Conservation (phyloP, 2,888 invertebrate genomes). For the Dryocosmus kuriphilus region DNA sequence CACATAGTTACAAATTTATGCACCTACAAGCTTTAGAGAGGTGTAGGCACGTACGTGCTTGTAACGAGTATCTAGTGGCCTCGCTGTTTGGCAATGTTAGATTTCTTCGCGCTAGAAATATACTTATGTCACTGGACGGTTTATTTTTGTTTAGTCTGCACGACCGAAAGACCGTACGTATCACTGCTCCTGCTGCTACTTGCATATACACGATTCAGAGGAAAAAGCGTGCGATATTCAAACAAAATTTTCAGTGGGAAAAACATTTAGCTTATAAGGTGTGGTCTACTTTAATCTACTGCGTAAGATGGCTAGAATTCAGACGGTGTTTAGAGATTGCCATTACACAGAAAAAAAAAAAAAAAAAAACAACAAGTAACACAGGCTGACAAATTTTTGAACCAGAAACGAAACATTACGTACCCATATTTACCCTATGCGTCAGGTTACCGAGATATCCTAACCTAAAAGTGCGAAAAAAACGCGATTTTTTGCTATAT, state of each 20-base stretch:
- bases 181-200: slow-evolving; percentile 35
- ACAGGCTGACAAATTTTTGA: no score
- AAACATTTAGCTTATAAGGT: not conserved
- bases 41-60: slow-evolving; percentile 1
- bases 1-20: slow-evolving; percentile 1
- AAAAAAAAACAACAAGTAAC: no score
- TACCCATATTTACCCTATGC: no score
- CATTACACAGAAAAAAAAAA: no score
- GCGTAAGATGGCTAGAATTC: no score
- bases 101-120: slow-evolving; percentile 56
- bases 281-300: no score
- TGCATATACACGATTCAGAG: slow-evolving; percentile 5
- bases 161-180: slow-evolving; percentile 31
- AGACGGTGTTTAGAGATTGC: no score
- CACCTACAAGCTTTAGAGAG: not conserved
- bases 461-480: no score
- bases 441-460: no score
- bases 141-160: slow-evolving; percentile 69
- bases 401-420: no score
- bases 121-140: slow-evolving; percentile 58
- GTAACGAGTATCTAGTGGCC: slow-evolving; percentile 14
- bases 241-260: not conserved
- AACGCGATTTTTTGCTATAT: no score
- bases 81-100: slow-evolving; percentile 45
- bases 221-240: not conserved